Base-by-base conservation (phyloP, 2,888 invertebrate species). In the Elaeidobius kamerunicus region DNA sequence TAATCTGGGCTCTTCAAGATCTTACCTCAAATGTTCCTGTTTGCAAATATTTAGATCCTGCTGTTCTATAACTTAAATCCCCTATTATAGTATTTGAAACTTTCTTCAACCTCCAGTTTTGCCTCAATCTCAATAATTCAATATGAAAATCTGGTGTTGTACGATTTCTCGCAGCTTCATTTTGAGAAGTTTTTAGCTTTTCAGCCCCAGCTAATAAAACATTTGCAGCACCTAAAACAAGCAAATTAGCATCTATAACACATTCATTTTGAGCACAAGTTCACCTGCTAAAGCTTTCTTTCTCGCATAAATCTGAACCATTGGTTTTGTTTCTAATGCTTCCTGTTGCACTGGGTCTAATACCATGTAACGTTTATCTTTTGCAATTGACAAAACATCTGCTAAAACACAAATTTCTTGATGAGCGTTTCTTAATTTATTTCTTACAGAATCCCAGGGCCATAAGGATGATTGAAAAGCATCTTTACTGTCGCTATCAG, bases 71-170 rank as follows among this genome's bases (percentile, higher is more conserved):
- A 70, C 96, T 96, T 4, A 97, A 80, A 74, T 97, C 97, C 0
- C 97, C 97, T 45, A 97, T 88, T 51, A 97, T 97, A 0, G 90
- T 86, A 69, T 92, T 94, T 0, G 93, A 92, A 1, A 94, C 92
- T 76, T 96, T 96, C 69, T 96, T 94, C n/a, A 97, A 73, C 39
- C 96, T 78, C 96, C 96, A 97, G 68, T 92, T 93, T 68, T 96
- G 95, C 30, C 97, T 75, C 38, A 97, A 76, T 52, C 91, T 78
- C 18, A 96, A 71, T 47, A 97, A 73, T 68, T 97, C 96, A 50
- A 92, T 88, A 65, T 97, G 95, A 68, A 97, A 97, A 71, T 97
- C 95, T 0, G 88, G 85, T 60, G 86, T 83, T 57, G 86, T 84
- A 20, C 89, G 78, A 72, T 83, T 87, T 36, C 88, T 77, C 61